Evolutionary conservation across 2,113 vertebrate species (phyloP).

Genomic region (Psephotus haematonotus): DNA sequence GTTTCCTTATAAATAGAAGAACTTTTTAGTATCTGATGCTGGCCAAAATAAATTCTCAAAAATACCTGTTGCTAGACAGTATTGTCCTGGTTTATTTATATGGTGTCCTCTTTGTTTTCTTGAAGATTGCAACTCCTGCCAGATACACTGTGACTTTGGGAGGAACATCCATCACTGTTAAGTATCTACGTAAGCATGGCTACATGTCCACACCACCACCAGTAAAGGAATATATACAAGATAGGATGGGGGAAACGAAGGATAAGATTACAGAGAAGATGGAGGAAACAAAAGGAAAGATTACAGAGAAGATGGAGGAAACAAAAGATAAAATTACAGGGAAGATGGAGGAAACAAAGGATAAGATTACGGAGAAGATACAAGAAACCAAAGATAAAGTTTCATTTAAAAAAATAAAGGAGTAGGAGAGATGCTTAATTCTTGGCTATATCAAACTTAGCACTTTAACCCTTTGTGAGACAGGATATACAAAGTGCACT

Average conservation of each 20-base stretch:
- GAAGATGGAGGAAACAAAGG: constrained; percentile 86
- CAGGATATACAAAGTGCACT: constrained; percentile 34
- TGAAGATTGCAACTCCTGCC: constrained; percentile 92
- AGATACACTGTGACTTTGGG: constrained; percentile 92
- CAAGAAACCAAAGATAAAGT: constrained; percentile 96
- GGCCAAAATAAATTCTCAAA: not conserved
- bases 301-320: constrained; percentile 84
- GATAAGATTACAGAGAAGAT: constrained; percentile 90
- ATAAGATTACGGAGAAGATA: constrained; percentile 85
- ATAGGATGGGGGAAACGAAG: constrained; percentile 89
- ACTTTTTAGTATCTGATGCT: not conserved
- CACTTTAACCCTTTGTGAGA: constrained; percentile 64
- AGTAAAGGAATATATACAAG: constrained; percentile 93
- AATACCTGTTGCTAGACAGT: not conserved
- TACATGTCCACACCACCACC: constrained; percentile 93
- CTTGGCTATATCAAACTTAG: not conserved
- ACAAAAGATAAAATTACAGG: constrained; percentile 82
- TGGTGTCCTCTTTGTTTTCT: not conserved
- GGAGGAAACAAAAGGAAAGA: constrained; percentile 81
- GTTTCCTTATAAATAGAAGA: not conserved
- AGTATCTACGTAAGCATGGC: constrained; percentile 87
- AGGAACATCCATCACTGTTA: constrained; percentile 90
- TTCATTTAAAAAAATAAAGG: constrained; percentile 89
- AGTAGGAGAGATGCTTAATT: constrained; percentile 70
- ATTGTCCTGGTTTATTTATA: not conserved